A percentile compares a stretch with the other conserved stretches of the same genome.
Evolutionary conservation across 2,113 vertebrate species (phyloP).

Genomic region (Percopsis transmontana): DNA sequence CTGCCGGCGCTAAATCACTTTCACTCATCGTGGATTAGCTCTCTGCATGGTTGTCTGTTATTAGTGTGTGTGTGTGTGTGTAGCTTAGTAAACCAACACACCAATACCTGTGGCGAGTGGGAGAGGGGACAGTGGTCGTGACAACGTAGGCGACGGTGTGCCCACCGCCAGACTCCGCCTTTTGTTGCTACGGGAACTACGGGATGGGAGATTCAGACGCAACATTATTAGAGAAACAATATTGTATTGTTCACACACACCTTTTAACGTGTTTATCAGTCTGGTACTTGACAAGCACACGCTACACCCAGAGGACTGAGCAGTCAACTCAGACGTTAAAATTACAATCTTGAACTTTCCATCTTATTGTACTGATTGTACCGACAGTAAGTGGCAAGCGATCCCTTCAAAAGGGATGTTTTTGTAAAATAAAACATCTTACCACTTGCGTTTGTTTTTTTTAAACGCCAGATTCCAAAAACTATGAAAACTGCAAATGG

Average conservation of each 20-base stretch:
- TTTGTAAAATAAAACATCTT: neutral
- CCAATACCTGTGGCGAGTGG: constrained; percentile 86
- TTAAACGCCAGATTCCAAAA: too few relatives aligned
- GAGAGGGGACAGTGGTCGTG: constrained; percentile 89
- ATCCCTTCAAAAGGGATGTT: neutral
- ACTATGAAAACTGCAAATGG: too few relatives aligned
- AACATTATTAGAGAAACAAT: constrained; percentile 17
- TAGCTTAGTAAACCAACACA: constrained; percentile 2
- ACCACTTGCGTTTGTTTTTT: too few relatives aligned
- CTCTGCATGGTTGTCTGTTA: too few relatives aligned
- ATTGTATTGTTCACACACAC: neutral
- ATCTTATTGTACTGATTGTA: too few relatives aligned
- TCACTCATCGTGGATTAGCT: too few relatives aligned
- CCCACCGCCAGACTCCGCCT: constrained; percentile 89
- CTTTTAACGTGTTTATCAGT: constrained; percentile 5
- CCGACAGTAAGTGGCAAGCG: too few relatives aligned
- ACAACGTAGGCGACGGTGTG: constrained; percentile 89
- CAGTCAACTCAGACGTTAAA: too few relatives aligned
- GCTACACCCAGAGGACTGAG: too few relatives aligned
- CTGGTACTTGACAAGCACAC: constrained; percentile 18
- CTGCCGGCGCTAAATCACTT: too few relatives aligned
- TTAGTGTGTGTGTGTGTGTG: neutral
- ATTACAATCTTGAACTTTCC: too few relatives aligned
- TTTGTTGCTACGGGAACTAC: constrained; percentile 88
- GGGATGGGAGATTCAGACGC: constrained; percentile 18